Conservation (phyloP, 1,140 invertebrate species). For the Drosophila ercepeae region DNA sequence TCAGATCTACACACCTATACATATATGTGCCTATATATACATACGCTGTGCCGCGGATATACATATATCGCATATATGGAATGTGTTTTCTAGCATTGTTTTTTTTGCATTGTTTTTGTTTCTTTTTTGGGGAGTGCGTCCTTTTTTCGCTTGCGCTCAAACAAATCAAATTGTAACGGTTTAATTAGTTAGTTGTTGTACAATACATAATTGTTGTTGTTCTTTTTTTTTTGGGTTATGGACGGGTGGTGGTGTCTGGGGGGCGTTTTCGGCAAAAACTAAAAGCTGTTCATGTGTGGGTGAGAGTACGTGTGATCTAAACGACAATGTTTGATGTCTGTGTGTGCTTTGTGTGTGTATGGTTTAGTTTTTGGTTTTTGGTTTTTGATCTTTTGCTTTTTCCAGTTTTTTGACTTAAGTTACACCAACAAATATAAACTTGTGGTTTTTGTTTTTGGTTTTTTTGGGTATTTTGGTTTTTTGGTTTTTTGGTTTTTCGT, state of each 20-base stretch:
- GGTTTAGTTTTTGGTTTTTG: conserved; percentile 34
- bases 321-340: conserved; percentile 22
- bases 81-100: conserved; percentile 29
- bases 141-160: conserved; percentile 73
- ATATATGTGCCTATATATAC: conserved; percentile 44
- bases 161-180: conserved; percentile 78
- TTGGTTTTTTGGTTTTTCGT: conserved; percentile 27
- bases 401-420: conserved; percentile 37
- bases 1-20: conserved; percentile 43
- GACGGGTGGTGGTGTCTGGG: conserved; percentile 13
- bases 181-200: conserved; percentile 74
- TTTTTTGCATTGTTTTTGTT: conserved; percentile 2
- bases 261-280: conserved; percentile 38
- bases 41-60: conserved; percentile 42
- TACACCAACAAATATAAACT: conserved; percentile 44
- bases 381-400: conserved; percentile 15
- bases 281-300: conserved; percentile 33
- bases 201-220: conserved; percentile 63
- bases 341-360: conserved; percentile 41
- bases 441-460: conserved; percentile 27
- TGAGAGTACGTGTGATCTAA: conserved; percentile 23
- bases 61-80: conserved; percentile 43
- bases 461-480: conserved; percentile 23
- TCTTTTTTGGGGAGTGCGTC: conserved; percentile 56
- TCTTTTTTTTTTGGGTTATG: conserved; percentile 17